Evolutionary conservation across 1,140 invertebrate species (phyloP), one percentile per base, ranked within the genome.

Genomic region (Dreissena polymorpha): DNA sequence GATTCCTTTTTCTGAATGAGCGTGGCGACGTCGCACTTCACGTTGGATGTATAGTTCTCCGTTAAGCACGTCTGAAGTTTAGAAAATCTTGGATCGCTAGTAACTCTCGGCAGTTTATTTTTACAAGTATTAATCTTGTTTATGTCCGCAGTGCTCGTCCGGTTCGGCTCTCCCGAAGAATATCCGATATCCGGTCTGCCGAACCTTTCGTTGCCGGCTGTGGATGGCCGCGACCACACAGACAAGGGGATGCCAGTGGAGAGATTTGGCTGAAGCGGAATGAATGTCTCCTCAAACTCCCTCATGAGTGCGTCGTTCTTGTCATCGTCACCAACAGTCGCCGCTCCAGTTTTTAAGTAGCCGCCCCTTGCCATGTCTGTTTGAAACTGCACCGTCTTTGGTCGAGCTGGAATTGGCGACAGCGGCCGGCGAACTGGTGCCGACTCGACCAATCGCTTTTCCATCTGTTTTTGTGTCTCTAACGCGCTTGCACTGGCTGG

Each of bases 361-460:
- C 29, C 53, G 18, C 39, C 23, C 10, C 53, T 73, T 21, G 50
- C 12, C 5, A 27, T 18, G n/a, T 68, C 65, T 39, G 64, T 63
- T 25, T 74, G 39, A 60, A 83, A 83, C 51, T 83, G 80, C 21
- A 83, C 80, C 14, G 71, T 83, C 29, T 75, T 83, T 57, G 60
- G 71, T 68, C 80, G n/a, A 10, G 73, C 25, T 39, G 39, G 39
- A 12, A 60, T 60, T 3, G 57, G 16, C 2, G 57, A 60, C 16
- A 18, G 21, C 57, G 57, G 57, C 16, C 57, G 57, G 16, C 21
- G 16, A n/a, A 23, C 57, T 2, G 57, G 21, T 8, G 25, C 76
- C n/a, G 76, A 69, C n/a, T 51, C 21, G 29, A 18, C 23, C 16
- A 68, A 0, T 23, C 39, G 18, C 27, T 65, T 53, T 7, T 74